These are phyloP conservation scores for Istiophorus platypterus DNA, from an alignment of 2,113 vertebrate species.

Conservation along the genomic window DNA sequence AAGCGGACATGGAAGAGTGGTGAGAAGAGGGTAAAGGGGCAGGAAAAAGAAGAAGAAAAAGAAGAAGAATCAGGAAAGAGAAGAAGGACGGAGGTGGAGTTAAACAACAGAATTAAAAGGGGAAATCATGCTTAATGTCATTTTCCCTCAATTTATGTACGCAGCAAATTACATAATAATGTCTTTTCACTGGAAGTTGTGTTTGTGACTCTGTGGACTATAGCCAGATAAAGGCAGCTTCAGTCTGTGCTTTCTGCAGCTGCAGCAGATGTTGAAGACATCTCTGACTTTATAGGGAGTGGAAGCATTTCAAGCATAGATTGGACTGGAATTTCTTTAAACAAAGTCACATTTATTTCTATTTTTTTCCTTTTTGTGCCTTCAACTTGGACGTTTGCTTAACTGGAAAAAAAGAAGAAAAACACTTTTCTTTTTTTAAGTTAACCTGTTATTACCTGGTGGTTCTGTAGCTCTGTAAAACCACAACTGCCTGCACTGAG, in stretches of 20 bases:
- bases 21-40: slow-evolving; percentile 14
- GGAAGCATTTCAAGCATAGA: slow-evolving; percentile 50
- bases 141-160: slow-evolving; percentile 25
- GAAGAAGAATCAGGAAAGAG: slow-evolving; percentile 30
- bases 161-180: slow-evolving; percentile 33
- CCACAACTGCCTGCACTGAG: slow-evolving; percentile 10
- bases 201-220: slow-evolving; percentile 53
- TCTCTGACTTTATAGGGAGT: slow-evolving; percentile 65
- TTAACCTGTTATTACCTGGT: background rate
- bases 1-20: slow-evolving; percentile 46
- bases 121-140: slow-evolving; percentile 23
- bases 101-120: slow-evolving; percentile 27
- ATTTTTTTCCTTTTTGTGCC: slow-evolving; percentile 34
- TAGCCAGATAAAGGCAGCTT: slow-evolving; percentile 46
- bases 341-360: slow-evolving; percentile 41
- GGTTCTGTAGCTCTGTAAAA: slow-evolving; percentile 9
- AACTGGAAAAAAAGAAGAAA: slow-evolving; percentile 4
- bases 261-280: slow-evolving; percentile 72
- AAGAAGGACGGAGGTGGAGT: slow-evolving; percentile 17
- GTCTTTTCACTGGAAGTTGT: slow-evolving; percentile 47
- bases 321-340: slow-evolving; percentile 57
- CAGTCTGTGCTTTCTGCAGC: slow-evolving; percentile 45
- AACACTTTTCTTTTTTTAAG: background rate
- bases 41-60: slow-evolving; percentile 27
- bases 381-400: slow-evolving; percentile 42